Percentiles rank a stretch among this genome's conserved stretches.
Evolutionary conservation across 2,888 invertebrate species (phyloP).

Genomic region (Drosophila histrio): DNA sequence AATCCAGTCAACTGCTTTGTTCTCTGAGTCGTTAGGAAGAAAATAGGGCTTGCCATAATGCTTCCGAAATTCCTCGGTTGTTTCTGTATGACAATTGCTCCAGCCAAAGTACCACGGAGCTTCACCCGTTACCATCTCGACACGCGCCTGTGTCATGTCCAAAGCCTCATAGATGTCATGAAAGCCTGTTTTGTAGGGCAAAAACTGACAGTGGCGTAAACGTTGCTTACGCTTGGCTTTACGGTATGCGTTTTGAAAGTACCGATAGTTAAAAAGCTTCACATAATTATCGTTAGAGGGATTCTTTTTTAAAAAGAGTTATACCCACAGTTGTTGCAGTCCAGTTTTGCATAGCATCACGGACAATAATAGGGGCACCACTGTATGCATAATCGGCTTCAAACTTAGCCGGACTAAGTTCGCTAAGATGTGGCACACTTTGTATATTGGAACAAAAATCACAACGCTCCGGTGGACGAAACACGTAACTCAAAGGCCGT

Average conservation of each 20-base stretch:
- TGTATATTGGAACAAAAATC: constrained; percentile 89
- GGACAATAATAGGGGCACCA: constrained; percentile 92
- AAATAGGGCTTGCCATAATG: constrained; percentile 95
- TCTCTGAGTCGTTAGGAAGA: constrained; percentile 93
- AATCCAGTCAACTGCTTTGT: constrained; percentile 96
- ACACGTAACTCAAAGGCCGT: constrained; percentile 81
- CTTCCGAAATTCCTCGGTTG: constrained; percentile 90
- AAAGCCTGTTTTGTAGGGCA: constrained; percentile 96
- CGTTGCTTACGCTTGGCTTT: constrained; percentile 85
- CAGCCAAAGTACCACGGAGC: constrained; percentile 89
- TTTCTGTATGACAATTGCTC: constrained; percentile 96
- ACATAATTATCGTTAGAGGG: background rate
- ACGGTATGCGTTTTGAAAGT: constrained; percentile 91
- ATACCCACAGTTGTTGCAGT: constrained; percentile 87
- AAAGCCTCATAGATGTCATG: constrained; percentile 91
- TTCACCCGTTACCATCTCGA: constrained; percentile 84
- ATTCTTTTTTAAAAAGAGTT: too few species aligned
- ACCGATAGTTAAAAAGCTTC: constrained; percentile 91
- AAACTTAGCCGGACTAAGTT: constrained; percentile 89
- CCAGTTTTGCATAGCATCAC: constrained; percentile 93
- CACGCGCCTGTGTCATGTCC: constrained; percentile 90
- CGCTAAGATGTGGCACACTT: constrained; percentile 87
- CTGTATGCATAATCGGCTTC: constrained; percentile 90
- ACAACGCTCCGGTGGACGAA: constrained; percentile 93
- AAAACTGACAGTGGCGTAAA: constrained; percentile 93